phyloP scores from a whole-genome alignment of 1,140 invertebrate species.

The Ostrea denselamellosa region DNA sequence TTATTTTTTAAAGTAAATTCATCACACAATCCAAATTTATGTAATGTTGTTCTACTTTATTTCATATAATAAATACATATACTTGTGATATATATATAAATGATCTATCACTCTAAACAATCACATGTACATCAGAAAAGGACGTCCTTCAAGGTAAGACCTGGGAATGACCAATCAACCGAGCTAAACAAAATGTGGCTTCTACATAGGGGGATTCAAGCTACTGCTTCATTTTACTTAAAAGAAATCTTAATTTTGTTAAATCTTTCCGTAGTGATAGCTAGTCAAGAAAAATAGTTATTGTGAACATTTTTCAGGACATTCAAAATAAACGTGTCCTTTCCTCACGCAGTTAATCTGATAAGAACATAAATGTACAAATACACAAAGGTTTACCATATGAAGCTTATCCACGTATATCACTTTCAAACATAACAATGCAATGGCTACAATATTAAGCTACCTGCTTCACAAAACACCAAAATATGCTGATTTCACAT shows the following conservation, averaged over 20 bases:
- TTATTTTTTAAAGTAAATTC: no score
- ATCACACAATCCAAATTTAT: background rate
- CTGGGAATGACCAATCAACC: no score
- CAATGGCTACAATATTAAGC: background rate
- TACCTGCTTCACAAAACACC: slow-evolving; percentile 11
- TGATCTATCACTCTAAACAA: slow-evolving; percentile 21
- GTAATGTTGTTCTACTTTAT: slow-evolving; percentile 25
- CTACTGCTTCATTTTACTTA: no score
- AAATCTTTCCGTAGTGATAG: no score
- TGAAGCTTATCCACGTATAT: background rate
- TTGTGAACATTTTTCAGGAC: no score
- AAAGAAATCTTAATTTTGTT: no score
- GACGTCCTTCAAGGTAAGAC: background rate
- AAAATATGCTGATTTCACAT: background rate
- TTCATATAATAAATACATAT: slow-evolving; percentile 35
- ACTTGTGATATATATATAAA: slow-evolving; percentile 6
- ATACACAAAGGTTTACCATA: background rate
- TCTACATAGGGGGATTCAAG: no score
- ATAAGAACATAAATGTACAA: no score
- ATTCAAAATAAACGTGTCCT: no score
- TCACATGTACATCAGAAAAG: background rate
- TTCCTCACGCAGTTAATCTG: no score
- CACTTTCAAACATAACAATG: slow-evolving; percentile 3
- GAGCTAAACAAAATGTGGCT: no score
- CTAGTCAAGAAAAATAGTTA: no score